A percentile compares a stretch with the other conserved stretches of the same genome.
Evolutionary conservation across 2,113 vertebrate species (phyloP).

Genomic region (Callipepla californica): DNA sequence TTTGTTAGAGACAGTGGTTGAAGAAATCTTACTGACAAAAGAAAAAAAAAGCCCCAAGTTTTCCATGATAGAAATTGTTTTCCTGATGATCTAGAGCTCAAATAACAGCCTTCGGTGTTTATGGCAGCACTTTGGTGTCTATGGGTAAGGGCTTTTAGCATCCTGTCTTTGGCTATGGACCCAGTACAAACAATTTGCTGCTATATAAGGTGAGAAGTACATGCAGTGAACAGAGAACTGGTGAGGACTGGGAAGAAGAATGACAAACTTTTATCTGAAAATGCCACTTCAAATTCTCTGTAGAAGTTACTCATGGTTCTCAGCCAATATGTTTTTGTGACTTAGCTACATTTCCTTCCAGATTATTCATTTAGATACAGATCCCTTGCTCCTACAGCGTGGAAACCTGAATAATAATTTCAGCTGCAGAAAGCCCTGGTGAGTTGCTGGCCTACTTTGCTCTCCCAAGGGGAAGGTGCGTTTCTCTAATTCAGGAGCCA

Average conservation of each 20-base stretch:
- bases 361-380: conserved; percentile 33
- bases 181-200: neutral
- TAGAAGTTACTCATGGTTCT: neutral
- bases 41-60: neutral
- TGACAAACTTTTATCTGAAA: conserved; percentile 15
- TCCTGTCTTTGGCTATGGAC: neutral
- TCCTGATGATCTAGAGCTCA: neutral
- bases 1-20: neutral
- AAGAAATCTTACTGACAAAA: conserved; percentile 13
- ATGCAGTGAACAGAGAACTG: neutral
- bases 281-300: neutral
- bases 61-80: neutral
- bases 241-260: neutral
- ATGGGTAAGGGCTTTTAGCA: neutral
- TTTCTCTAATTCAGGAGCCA: conserved; percentile 53
- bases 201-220: neutral
- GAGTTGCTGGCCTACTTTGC: conserved; percentile 57
- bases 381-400: conserved; percentile 24
- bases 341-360: conserved; percentile 48
- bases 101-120: neutral
- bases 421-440: conserved; percentile 51
- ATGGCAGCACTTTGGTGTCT: neutral
- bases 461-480: conserved; percentile 43
- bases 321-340: conserved; percentile 29
- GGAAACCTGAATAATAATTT: conserved; percentile 63